Percentiles rank a stretch among this genome's conserved stretches.
These are phyloP conservation scores for Ennomos quercinarius DNA, from an alignment of 2,888 invertebrate genomes.

Conservation along the genomic window DNA sequence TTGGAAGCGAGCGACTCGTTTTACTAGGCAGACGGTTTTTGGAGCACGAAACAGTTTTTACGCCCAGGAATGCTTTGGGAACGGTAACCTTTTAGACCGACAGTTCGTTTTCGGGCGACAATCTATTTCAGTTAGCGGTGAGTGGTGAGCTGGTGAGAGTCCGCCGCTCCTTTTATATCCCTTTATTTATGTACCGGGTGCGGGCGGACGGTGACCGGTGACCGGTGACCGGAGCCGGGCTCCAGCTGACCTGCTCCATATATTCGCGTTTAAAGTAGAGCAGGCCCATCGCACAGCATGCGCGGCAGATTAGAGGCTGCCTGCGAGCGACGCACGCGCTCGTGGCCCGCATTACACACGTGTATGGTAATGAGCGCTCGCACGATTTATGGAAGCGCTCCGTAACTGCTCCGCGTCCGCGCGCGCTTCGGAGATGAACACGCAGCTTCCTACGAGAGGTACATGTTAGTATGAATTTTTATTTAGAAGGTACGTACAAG, in stretches of 20 bases:
- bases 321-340: not conserved
- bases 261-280: slow-evolving; percentile 21
- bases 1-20: slow-evolving; percentile 1
- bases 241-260: slow-evolving; percentile 24
- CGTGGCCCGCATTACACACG: not conserved
- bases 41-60: slow-evolving; percentile 9
- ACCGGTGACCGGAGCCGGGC: not conserved
- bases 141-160: not conserved
- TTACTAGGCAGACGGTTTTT: slow-evolving; percentile 1
- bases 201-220: not conserved
- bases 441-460: slow-evolving; percentile 1
- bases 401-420: not conserved
- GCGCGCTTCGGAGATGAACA: not conserved
- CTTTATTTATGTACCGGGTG: slow-evolving; percentile 19
- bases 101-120: slow-evolving; percentile 25
- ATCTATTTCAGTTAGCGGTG: slow-evolving; percentile 25
- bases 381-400: not conserved
- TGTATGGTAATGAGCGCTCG: not conserved
- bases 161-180: slow-evolving; percentile 23
- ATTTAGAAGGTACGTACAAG: no score
- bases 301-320: not conserved
- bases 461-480: no score
- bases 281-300: slow-evolving; percentile 10
- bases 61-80: slow-evolving; percentile 9
- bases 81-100: slow-evolving; percentile 17